phyloP scores from a whole-genome alignment of 2,888 invertebrate species.

The Hecatera dysodea region DNA sequence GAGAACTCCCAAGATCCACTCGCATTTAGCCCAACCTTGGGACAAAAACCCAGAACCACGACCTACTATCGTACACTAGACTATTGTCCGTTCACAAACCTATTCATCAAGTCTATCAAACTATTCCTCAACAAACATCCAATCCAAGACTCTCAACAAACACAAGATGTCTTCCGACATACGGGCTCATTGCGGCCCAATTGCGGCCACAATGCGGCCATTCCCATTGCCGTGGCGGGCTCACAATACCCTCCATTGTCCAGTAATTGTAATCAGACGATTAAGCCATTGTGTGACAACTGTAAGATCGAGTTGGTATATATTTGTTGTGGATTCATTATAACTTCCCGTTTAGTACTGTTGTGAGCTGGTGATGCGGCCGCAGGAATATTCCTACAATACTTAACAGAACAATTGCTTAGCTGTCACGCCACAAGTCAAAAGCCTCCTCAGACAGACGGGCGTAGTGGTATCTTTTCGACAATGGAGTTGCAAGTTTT shows the following conservation, averaged over 20 bases:
- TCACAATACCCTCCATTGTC: slow-evolving; percentile 61
- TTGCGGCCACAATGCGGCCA: slow-evolving; percentile 54
- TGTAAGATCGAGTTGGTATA: slow-evolving; percentile 60
- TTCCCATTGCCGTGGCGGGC: slow-evolving; percentile 21
- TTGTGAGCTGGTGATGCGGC: slow-evolving; percentile 36
- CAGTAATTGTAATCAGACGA: slow-evolving; percentile 67
- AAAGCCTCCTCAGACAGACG: not conserved
- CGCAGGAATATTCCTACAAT: slow-evolving; percentile 47
- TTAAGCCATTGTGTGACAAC: slow-evolving; percentile 65
- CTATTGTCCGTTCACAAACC: slow-evolving; percentile 3
- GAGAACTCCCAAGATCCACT: not conserved
- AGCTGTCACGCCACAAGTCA: not conserved
- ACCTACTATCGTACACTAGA: not conserved
- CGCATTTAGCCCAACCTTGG: not conserved
- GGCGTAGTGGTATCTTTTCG: too few relatives aligned
- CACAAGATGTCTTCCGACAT: slow-evolving; percentile 55
- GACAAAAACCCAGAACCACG: not conserved
- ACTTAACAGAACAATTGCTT: not conserved
- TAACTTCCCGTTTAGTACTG: slow-evolving; percentile 60
- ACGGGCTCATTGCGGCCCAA: slow-evolving; percentile 73
- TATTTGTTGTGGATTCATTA: slow-evolving; percentile 55
- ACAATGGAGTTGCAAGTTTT: too few relatives aligned
- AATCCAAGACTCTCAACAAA: slow-evolving; percentile 34
- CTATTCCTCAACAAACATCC: slow-evolving; percentile 29
- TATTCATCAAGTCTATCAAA: slow-evolving; percentile 34